Evolutionary conservation across 2,888 invertebrate genomes (phyloP).

Genomic region (Melinaea menophilus): DNA sequence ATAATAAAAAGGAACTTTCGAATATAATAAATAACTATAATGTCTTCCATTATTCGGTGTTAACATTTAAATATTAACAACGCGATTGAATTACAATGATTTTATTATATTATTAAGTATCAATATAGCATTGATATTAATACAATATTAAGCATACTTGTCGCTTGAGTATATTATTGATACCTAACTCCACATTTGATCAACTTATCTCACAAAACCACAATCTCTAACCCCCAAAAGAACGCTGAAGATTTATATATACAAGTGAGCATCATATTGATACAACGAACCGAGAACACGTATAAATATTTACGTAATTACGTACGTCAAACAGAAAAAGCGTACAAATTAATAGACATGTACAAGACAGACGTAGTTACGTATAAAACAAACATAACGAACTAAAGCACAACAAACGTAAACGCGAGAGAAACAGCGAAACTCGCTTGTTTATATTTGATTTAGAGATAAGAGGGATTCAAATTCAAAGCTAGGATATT

Average conservation of each 20-base stretch:
- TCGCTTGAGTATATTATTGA: no score
- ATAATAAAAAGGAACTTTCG: no score
- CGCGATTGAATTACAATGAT: no score
- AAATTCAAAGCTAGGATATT: constrained; percentile 23
- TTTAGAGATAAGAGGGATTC: constrained; percentile 42
- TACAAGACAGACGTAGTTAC: constrained; percentile 4
- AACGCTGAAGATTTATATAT: not conserved
- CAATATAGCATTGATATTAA: no score
- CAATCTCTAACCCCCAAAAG: not conserved
- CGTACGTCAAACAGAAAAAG: constrained; percentile 26
- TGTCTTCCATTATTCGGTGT: no score
- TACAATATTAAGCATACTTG: no score
- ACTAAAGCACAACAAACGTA: constrained; percentile 23
- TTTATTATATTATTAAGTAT: no score
- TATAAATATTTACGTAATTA: constrained; percentile 14
- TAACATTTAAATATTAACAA: no score
- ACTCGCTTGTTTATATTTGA: constrained; percentile 42
- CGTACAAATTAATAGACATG: constrained; percentile 8
- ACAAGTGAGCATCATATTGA: not conserved
- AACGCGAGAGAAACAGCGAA: constrained; percentile 22
- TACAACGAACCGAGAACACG: not conserved
- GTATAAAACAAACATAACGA: constrained; percentile 22
- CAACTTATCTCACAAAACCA: no score
- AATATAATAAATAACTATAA: no score
- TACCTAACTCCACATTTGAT: no score